Evolutionary conservation across 2,888 invertebrate species (phyloP).

Genomic region (Clostera curtula): DNA sequence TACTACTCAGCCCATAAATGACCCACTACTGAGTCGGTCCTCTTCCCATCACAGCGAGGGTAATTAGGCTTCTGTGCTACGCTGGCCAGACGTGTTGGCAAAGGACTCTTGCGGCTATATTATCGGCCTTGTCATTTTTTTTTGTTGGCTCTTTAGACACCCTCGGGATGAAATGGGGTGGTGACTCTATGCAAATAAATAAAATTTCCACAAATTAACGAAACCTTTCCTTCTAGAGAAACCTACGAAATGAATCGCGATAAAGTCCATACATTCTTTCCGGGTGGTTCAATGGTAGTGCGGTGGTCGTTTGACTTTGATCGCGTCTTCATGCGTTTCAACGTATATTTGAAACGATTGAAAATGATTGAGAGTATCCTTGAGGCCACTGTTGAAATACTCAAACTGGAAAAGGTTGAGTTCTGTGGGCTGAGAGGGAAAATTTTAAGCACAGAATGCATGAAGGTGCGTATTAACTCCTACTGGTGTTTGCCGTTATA

Average conservation of each 20-base stretch:
- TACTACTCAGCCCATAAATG: too few relatives aligned
- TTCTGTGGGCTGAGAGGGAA: slow-evolving; percentile 82
- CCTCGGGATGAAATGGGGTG: too few relatives aligned
- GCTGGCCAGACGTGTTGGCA: too few relatives aligned
- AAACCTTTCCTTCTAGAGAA: slow-evolving; percentile 35
- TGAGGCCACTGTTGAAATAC: slow-evolving; percentile 85
- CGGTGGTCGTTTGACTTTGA: slow-evolving; percentile 85
- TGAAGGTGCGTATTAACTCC: slow-evolving; percentile 35
- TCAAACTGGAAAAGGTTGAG: slow-evolving; percentile 90
- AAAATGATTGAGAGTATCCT: slow-evolving; percentile 81
- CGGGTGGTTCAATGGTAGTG: slow-evolving; percentile 72
- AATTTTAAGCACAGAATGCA: slow-evolving; percentile 69
- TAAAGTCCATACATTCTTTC: slow-evolving; percentile 72
- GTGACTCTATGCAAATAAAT: too few relatives aligned
- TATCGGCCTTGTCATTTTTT: too few relatives aligned
- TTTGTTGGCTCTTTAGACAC: too few relatives aligned
- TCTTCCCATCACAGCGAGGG: too few relatives aligned
- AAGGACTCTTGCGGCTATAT: too few relatives aligned
- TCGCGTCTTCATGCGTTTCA: slow-evolving; percentile 80
- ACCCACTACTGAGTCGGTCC: too few relatives aligned
- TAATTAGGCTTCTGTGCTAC: too few relatives aligned
- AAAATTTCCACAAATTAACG: background rate
- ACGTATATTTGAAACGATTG: slow-evolving; percentile 78
- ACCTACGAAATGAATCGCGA: slow-evolving; percentile 71
- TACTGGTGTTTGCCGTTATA: too few relatives aligned